These are phyloP conservation scores for Leptoclinus maculatus DNA, from an alignment of 2,797 vertebrate genomes.

Conservation along the genomic window DNA sequence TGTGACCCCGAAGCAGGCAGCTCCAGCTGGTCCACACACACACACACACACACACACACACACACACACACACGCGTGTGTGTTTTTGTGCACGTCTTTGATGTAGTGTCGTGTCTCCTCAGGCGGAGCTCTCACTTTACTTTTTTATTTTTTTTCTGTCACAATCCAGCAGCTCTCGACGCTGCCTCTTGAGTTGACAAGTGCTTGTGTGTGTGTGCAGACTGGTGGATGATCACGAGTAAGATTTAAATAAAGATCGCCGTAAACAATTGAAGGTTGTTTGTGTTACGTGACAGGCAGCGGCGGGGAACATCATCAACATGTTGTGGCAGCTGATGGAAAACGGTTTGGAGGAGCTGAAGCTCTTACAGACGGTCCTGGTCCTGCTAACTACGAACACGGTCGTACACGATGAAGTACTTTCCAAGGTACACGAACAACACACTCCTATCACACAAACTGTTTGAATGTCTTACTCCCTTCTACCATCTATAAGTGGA, in stretches of 20 bases:
- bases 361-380: conserved; percentile 96
- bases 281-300: conserved; percentile 82
- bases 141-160: not conserved
- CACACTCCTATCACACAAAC: not conserved
- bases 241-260: not conserved
- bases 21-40: conserved; percentile 50
- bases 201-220: not conserved
- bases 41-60: not conserved
- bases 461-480: conserved; percentile 22
- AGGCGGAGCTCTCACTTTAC: conserved; percentile 10
- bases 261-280: not conserved
- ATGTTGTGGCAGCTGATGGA: conserved; percentile 99
- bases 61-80: not conserved
- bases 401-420: conserved; percentile 91
- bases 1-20: conserved; percentile 24
- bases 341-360: conserved; percentile 97
- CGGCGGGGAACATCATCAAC: conserved; percentile 98
- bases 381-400: conserved; percentile 98
- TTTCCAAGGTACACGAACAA: conserved; percentile 76
- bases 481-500: conserved; percentile 12
- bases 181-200: not conserved
- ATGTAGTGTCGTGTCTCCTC: conserved; percentile 1
- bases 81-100: conserved; percentile 13
- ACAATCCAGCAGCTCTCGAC: not conserved
- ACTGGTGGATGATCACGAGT: not conserved